Percentiles rank a stretch among this genome's conserved stretches.
phyloP scores from a whole-genome alignment of 2,888 invertebrate species.

The Napeogenes sylphis region DNA sequence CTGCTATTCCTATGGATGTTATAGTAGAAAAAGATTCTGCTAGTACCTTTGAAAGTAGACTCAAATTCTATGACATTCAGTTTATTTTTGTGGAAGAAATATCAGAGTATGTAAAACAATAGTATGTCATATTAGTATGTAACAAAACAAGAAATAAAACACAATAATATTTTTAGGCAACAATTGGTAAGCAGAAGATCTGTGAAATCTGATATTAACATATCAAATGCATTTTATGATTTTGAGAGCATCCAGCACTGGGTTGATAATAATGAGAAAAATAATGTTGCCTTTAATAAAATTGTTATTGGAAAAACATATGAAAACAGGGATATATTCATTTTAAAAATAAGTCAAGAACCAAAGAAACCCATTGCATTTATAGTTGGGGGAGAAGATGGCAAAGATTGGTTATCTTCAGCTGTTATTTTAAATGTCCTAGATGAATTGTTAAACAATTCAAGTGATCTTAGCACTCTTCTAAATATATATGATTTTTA shows the following conservation, averaged over 20 bases:
- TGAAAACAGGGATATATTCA: conserved; percentile 51
- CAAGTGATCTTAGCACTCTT: conserved; percentile 33
- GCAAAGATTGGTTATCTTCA: conserved; percentile 59
- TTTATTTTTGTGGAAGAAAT: conserved; percentile 35
- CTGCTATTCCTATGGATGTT: conserved; percentile 56
- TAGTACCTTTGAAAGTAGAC: conserved; percentile 43
- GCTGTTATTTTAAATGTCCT: conserved; percentile 52
- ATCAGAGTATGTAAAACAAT: conserved; percentile 37
- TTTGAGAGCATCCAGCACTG: conserved; percentile 44
- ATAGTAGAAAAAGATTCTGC: conserved; percentile 41
- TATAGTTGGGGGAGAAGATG: conserved; percentile 61
- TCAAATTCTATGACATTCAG: conserved; percentile 49
- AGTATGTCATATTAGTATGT: not conserved
- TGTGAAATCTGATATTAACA: conserved; percentile 6
- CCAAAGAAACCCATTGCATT: conserved; percentile 42
- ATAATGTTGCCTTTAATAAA: conserved; percentile 39
- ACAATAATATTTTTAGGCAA: not conserved
- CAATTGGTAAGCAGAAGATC: not conserved
- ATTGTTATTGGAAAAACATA: conserved; percentile 49
- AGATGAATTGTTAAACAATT: conserved; percentile 38
- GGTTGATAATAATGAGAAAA: conserved; percentile 39
- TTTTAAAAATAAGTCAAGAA: conserved; percentile 49
- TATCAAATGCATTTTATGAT: conserved; percentile 36
- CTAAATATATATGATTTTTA: conserved; percentile 52
- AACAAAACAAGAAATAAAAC: too few relatives aligned